phyloP scores from a whole-genome alignment of 2,113 vertebrate genomes.

The Gopherus flavomarginatus region DNA sequence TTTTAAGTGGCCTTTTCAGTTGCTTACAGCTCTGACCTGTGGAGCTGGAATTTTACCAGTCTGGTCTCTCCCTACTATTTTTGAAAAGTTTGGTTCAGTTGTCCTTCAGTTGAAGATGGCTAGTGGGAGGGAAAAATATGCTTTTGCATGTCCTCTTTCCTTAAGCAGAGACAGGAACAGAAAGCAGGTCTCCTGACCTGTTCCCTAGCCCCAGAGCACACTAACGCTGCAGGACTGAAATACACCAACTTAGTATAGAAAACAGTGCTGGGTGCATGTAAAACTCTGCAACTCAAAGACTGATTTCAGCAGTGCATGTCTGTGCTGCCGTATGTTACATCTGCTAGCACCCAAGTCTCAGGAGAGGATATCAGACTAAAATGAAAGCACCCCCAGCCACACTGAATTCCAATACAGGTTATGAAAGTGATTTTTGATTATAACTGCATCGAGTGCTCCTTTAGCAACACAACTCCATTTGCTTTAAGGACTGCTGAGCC shows the following conservation, averaged over 20 bases:
- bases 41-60: constrained; percentile 12
- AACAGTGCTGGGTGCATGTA: not conserved
- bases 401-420: not conserved
- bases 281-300: not conserved
- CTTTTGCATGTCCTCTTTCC: constrained; percentile 1
- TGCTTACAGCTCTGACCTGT: not conserved
- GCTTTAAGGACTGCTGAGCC: not conserved
- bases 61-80: not conserved
- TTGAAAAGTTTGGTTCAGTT: constrained; percentile 36
- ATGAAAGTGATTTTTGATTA: not conserved
- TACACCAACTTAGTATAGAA: not conserved
- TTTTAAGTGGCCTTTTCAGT: not conserved
- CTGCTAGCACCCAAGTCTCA: not conserved
- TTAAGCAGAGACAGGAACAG: not conserved
- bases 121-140: not conserved
- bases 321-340: not conserved
- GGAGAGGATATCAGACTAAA: not conserved
- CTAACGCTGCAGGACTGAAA: not conserved
- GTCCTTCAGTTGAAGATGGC: constrained; percentile 2
- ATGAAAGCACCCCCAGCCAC: not conserved
- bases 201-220: not conserved
- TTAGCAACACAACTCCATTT: not conserved
- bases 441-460: not conserved
- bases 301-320: not conserved
- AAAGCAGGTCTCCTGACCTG: not conserved